Evolutionary conservation across 2,113 vertebrate species (phyloP), one percentile per base, ranked within the genome.

Genomic region (Hemichromis elongatus): DNA sequence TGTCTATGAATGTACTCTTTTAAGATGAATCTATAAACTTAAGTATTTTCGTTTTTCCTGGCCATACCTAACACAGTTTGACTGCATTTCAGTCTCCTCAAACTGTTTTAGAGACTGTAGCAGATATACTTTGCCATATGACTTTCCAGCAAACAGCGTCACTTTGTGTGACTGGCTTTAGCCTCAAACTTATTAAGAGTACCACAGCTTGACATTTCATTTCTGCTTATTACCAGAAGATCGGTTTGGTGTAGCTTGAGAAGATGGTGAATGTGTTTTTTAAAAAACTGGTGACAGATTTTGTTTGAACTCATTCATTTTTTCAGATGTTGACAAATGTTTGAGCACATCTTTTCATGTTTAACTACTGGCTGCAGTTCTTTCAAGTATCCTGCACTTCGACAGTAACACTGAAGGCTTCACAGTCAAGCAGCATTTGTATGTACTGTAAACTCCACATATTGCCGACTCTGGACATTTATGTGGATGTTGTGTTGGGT

Each of bases 261-360:
- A 52, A 75, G 26, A 52, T 2, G 45, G 16, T 0, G 26, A 50
- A 30, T n/a, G 24, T 0, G 28, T 26, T 66, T 37, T 75, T 75
- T 13, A 1, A 54, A 75, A 75, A 16, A 3, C 24, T 33, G 70
- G 45, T 2, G 70, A 75, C 42, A 52, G 16, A 75, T 75, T 52
- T 75, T n/a, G 26, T 52, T 75, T 75, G 70, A 75, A n/a, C 70
- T 52, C 47, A 30, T 52, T 75, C 16, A 52, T 75, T 75, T 75
- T 52, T 33, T 75, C 45, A 73, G 42, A 73, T 73, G 24, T 73
- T 47, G 42, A 73, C 40, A 73, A 70, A 45, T 73, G 40, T 2
- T 47, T 73, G 40, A 73, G 66, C 40, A n/a, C 42, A 75, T 50
- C 68, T 19, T 52, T 75, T 75, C 42, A 75, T n/a, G 45, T 75